Evolutionary conservation across 2,113 vertebrate genomes (phyloP), one percentile per base, ranked within the genome.

Genomic region (Phocoena phocoena): DNA sequence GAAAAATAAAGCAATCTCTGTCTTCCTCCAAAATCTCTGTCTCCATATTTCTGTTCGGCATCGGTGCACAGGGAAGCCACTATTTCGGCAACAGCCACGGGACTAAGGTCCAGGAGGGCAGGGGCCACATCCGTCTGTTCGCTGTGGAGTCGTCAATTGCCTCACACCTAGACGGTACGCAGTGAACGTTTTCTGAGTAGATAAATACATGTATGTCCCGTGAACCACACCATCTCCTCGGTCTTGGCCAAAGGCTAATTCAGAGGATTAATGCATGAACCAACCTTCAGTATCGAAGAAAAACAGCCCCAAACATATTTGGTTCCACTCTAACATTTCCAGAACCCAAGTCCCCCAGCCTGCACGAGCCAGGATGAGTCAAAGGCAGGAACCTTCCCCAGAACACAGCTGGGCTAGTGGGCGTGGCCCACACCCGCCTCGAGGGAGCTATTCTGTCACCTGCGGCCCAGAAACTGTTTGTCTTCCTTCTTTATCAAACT

Each of bases 291-390:
- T 4, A 50, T 25, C 5, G 6, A 25, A 44, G 60, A 11, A 15
- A 71, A 71, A 9, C 0, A 50, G 44, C 36, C 50, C 31, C 23
- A 18, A 26, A 50, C 14, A 20, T 1, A 1, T 2, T 6, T n/a
- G 5, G 68, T 21, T 47, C 74, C 53, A 25, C 18, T 11, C 11
- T 41, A 4, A 73, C 10, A 38, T 2, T 44, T 31, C 33, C 8
- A 36, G 23, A 81, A 28, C 50, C 31, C 41, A 18, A 1, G 13
- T 50, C 6, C 86, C 5, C 26, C 10, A 8, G 44, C 71, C n/a
- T 28, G 11, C 8, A 33, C 0, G 3, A n/a, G 9, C 26, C 12
- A 33, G 76, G 50, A 4, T 7, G 44, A 26, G n/a, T 50, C 25
- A 3, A 23, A 31, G 20, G 3, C 18, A n/a, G 63, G 87, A 50